Base-by-base conservation (phyloP, 1,140 invertebrate species). In the Lordiphosa mommai region DNA sequence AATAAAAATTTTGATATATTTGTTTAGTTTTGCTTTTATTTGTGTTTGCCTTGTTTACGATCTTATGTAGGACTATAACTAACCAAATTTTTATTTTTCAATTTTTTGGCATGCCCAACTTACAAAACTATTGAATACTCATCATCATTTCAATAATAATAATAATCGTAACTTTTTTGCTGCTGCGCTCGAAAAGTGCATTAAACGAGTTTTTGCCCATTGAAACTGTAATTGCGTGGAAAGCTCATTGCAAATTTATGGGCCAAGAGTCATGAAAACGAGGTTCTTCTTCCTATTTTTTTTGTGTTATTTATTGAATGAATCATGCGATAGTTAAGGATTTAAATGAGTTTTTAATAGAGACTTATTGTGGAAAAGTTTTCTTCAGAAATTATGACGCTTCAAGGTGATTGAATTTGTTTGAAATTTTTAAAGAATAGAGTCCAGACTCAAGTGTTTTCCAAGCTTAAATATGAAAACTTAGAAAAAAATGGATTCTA, bases 241-340 rank as follows among this genome's bases (percentile, higher is more conserved):
- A 76, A 58, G 29, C 43, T 55, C 33, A 79, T 79, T 57, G 68
- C 23, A 43, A 57, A 77, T 77, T 68, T 68, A 72, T 65, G 68
- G 38, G 46, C 30, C 9, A 60, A 38, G 33, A 55, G 49, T 60
- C 37, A 53, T 27, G 23, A 27, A 27, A 2, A 43, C 27, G 40
- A 10, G 23, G 40, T 58, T 29, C 38, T 58, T 53, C 38, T 40
- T 10, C 14, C 16, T 52, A 60, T 68, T 56, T 58, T 46, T 34
- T 47, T 52, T 37, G 30, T 51, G 52, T 17, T 67, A 57, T 58
- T 51, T 14, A 23, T 20, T 14, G 41, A 41, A 59, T 71, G 65
- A 70, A 66, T 57, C 61, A 63, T 57, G 43, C 17, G 14, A 13
- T 36, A 48, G 29, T 49, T 60, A 9, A 38, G 41, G 41, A 57